phyloP scores from a whole-genome alignment of 1,140 invertebrate species.

The Orius laevigatus region DNA sequence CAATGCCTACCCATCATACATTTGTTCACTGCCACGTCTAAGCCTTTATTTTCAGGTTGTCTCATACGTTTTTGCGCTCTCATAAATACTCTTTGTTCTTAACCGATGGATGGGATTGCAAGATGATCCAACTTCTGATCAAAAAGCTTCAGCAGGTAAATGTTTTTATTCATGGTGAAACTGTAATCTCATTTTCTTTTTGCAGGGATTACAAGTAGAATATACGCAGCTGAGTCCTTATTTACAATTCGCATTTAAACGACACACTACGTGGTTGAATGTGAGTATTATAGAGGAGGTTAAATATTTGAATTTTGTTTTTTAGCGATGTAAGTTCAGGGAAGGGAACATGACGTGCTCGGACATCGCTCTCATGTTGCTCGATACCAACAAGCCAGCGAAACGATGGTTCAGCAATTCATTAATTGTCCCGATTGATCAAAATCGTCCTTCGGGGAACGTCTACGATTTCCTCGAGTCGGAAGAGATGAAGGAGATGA shows the following conservation, averaged over 20 bases:
- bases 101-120: constrained; percentile 12
- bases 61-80: constrained; percentile 10
- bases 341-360: too few species aligned
- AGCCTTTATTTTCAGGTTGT: constrained; percentile 13
- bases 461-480: constrained; percentile 23
- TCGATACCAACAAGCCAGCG: too few species aligned
- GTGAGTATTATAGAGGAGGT: too few species aligned
- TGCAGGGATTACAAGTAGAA: constrained; percentile 10
- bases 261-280: constrained; percentile 9
- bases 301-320: constrained; percentile 3
- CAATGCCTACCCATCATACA: too few species aligned
- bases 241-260: constrained; percentile 13
- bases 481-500: constrained; percentile 21
- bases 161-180: neutral
- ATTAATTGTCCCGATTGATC: too few species aligned
- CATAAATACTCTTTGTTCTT: constrained; percentile 12
- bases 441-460: too few species aligned
- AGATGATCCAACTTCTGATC: constrained; percentile 12
- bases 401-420: too few species aligned
- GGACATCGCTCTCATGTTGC: too few species aligned
- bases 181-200: neutral
- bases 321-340: too few species aligned
- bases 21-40: too few species aligned
- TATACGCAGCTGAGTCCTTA: constrained; percentile 7
- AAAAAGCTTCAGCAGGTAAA: constrained; percentile 10